A percentile compares a stretch with the other conserved stretches of the same genome.
Conservation (phyloP, 2,113 vertebrate genomes). For the Atherinomorus stipes region DNA sequence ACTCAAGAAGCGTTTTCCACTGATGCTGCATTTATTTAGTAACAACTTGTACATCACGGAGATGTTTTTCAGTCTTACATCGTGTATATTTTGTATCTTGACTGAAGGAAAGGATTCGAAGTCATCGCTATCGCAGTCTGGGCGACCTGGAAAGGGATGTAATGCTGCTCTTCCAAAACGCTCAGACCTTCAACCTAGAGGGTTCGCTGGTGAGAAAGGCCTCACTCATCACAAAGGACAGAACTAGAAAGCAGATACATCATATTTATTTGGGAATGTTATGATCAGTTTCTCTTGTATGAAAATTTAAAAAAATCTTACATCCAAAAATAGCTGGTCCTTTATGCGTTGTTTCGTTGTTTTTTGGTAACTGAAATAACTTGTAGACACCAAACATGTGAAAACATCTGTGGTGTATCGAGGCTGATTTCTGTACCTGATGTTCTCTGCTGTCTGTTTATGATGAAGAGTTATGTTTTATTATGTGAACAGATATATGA, state of each 20-base stretch:
- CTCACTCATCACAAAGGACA: not conserved
- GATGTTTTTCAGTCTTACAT: not conserved
- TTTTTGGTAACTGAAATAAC: no score
- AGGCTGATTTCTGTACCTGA: not conserved
- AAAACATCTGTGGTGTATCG: not conserved
- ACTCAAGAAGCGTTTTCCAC: not conserved
- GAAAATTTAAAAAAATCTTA: no score
- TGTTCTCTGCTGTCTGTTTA: not conserved
- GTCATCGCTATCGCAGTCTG: constrained; percentile 93
- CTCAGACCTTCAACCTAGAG: constrained; percentile 95
- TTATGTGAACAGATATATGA: constrained; percentile 88
- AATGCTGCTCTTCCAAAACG: constrained; percentile 95
- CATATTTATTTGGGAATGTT: not conserved
- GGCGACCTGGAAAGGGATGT: constrained; percentile 93
- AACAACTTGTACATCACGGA: not conserved
- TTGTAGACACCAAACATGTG: not conserved
- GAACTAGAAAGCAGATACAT: no score
- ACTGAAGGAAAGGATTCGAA: constrained; percentile 89
- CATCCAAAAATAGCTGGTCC: no score
- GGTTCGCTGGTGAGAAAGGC: constrained; percentile 88
- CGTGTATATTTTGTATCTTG: not conserved
- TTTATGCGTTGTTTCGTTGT: no score
- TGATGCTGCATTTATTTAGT: not conserved
- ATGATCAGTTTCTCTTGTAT: not conserved
- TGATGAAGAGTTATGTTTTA: not conserved